Evolutionary conservation across 2,113 vertebrate genomes (phyloP).

Genomic region (Hiodon alosoides): DNA sequence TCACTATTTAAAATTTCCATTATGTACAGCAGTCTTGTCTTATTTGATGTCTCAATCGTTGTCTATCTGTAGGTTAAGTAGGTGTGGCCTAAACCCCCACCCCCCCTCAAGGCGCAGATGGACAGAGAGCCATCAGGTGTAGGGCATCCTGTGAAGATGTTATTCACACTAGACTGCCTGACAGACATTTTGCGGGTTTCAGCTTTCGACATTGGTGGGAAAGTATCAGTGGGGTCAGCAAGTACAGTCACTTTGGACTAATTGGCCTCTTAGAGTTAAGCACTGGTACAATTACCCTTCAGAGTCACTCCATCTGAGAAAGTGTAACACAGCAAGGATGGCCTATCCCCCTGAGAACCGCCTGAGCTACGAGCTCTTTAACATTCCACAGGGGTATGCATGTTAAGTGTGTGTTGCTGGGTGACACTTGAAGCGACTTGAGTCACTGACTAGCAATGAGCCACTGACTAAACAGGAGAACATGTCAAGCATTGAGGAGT

Average conservation of each 20-base stretch:
- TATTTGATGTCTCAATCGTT: no score
- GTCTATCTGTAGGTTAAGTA: neutral
- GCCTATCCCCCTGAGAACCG: no score
- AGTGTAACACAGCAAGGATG: no score
- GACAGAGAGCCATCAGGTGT: neutral
- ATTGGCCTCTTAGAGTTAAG: no score
- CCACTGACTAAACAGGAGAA: neutral
- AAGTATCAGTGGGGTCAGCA: no score
- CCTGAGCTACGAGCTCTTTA: no score
- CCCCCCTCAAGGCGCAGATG: neutral
- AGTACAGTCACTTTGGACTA: no score
- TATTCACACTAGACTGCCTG: neutral
- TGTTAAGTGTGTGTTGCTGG: neutral
- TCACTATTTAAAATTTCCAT: no score
- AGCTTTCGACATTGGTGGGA: no score
- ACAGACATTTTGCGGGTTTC: neutral
- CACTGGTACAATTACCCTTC: no score
- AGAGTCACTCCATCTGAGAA: no score
- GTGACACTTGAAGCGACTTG: neutral
- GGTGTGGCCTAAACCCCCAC: no score
- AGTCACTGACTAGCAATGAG: neutral
- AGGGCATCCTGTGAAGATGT: neutral
- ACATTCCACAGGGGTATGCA: constrained; percentile 1
- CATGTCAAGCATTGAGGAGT: neutral
- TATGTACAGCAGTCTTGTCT: neutral